phyloP scores from a whole-genome alignment of 2,797 vertebrate genomes.

The Coreius guichenoti region DNA sequence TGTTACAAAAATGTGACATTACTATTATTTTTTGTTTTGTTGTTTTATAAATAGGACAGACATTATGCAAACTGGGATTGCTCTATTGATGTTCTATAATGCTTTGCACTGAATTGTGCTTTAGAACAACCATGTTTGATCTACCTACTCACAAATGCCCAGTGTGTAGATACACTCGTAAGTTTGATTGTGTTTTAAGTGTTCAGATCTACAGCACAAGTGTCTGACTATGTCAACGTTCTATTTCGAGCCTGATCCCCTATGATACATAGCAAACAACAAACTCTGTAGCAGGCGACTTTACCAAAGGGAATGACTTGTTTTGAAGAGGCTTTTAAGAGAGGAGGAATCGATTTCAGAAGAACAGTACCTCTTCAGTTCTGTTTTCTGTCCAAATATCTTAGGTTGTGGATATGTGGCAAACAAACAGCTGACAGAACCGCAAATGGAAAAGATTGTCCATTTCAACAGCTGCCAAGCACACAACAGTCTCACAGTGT shows the following conservation, averaged over 20 bases:
- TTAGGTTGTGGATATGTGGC: constrained; percentile 40
- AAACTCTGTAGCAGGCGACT: constrained; percentile 34
- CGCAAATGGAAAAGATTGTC: constrained; percentile 30
- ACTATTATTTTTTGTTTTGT: background rate
- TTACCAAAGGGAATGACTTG: constrained; percentile 46
- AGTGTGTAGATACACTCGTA: background rate
- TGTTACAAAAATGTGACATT: background rate
- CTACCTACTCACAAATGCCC: background rate
- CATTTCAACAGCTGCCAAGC: constrained; percentile 17
- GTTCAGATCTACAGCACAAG: constrained; percentile 6
- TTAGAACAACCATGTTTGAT: constrained; percentile 14
- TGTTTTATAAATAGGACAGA: background rate
- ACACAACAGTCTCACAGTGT: background rate
- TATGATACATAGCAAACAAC: constrained; percentile 52
- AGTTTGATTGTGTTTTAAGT: constrained; percentile 29
- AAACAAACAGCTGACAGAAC: constrained; percentile 44
- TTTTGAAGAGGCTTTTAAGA: constrained; percentile 54
- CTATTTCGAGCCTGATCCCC: constrained; percentile 41
- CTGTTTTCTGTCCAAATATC: constrained; percentile 44
- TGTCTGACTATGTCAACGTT: constrained; percentile 23
- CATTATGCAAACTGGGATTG: background rate
- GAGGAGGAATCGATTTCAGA: constrained; percentile 48
- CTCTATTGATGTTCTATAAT: constrained; percentile 28
- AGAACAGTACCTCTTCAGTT: constrained; percentile 25
- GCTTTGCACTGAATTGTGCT: constrained; percentile 14